Percentiles rank a stretch among this genome's conserved stretches.
Conservation (phyloP, 1,140 invertebrate genomes). For the Augochlora pura region DNA sequence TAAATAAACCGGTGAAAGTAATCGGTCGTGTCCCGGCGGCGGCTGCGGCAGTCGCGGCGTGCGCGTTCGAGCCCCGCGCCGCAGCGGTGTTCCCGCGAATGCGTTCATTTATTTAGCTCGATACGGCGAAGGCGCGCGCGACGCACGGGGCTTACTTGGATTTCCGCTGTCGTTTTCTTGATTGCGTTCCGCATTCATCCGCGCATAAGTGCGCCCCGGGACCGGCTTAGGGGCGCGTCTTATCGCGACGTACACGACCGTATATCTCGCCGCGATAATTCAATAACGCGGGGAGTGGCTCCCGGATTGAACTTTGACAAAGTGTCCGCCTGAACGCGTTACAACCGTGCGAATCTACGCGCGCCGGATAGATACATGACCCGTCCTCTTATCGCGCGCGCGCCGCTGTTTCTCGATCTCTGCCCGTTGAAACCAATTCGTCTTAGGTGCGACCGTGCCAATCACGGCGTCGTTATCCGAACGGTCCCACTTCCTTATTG, state of each 20-base stretch:
- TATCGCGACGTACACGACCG: background rate
- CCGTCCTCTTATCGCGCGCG: too few species aligned
- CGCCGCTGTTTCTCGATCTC: too few species aligned
- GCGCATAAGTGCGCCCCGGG: background rate
- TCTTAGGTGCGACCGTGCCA: too few species aligned
- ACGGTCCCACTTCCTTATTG: too few species aligned
- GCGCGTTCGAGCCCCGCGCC: too few species aligned
- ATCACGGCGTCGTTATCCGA: too few species aligned
- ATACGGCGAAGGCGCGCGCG: background rate
- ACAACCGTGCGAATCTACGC: background rate
- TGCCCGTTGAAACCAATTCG: too few species aligned
- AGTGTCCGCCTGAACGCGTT: background rate
- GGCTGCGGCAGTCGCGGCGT: too few species aligned
- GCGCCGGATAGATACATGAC: too few species aligned
- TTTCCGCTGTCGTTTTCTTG: background rate
- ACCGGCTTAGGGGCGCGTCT: background rate
- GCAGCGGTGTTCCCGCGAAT: background rate
- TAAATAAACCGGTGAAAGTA: conserved; percentile 35
- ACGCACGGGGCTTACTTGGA: background rate
- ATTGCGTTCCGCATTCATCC: background rate
- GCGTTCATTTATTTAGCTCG: conserved; percentile 13
- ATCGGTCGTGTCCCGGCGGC: too few species aligned
- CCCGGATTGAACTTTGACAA: background rate
- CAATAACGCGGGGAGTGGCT: background rate
- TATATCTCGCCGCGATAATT: background rate